These are phyloP conservation scores for Upupa epops DNA, from an alignment of 2,113 vertebrate species.

Conservation along the genomic window DNA sequence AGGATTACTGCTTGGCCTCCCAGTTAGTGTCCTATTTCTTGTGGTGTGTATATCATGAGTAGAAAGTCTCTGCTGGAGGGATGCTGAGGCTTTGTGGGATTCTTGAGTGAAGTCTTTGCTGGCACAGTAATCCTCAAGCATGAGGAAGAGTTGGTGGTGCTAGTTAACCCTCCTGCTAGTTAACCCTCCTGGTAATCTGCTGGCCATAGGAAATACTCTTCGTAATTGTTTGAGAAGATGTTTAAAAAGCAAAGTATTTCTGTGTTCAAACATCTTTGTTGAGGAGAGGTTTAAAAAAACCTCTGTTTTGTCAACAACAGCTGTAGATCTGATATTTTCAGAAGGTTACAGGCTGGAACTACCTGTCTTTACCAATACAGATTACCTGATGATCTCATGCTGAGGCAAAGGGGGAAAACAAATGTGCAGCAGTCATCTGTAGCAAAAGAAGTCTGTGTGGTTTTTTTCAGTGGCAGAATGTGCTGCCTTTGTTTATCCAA, in stretches of 20 bases:
- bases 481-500: accelerated
- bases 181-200: neutral
- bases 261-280: neutral
- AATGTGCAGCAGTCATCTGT: neutral
- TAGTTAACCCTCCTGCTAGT: neutral
- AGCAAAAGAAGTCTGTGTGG: neutral
- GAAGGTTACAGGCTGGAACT: neutral
- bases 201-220: neutral
- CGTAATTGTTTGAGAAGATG: neutral
- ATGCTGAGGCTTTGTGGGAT: neutral
- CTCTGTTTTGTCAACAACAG: neutral
- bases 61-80: neutral
- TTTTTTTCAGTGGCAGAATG: neutral
- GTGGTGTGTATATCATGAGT: neutral
- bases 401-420: neutral
- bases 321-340: neutral
- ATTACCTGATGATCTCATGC: neutral
- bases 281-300: neutral
- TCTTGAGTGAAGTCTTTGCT: neutral
- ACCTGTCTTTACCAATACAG: neutral
- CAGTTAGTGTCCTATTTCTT: neutral
- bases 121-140: neutral
- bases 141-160: neutral
- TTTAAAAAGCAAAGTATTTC: neutral
- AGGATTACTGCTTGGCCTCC: neutral